Evolutionary conservation across 2,113 vertebrate genomes (phyloP).

Genomic region (Vanacampus margaritifer): DNA sequence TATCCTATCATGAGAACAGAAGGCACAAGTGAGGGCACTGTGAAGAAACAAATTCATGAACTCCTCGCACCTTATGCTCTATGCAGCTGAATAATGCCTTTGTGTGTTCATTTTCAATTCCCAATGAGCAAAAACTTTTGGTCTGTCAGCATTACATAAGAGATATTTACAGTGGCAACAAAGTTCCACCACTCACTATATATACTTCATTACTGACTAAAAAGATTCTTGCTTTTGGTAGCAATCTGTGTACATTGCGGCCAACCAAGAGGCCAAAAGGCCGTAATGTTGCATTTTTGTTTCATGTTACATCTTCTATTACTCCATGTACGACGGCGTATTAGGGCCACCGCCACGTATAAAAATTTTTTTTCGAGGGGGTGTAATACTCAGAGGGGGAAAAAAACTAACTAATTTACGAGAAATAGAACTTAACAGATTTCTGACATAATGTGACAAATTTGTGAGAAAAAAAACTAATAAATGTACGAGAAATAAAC

Average conservation of each 20-base stretch:
- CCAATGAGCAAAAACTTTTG: conserved; percentile 44
- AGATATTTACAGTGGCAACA: conserved; percentile 42
- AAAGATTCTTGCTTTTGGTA: neutral
- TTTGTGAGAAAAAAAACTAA: too few species aligned
- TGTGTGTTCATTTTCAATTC: conserved; percentile 54
- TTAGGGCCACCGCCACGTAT: too few species aligned
- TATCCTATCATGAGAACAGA: conserved; percentile 51
- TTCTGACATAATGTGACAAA: too few species aligned
- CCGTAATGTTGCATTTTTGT: neutral
- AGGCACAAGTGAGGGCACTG: conserved; percentile 51
- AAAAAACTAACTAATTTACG: too few species aligned
- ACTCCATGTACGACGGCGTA: too few species aligned
- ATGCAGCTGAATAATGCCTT: conserved; percentile 37
- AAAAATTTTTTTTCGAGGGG: too few species aligned
- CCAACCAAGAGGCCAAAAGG: neutral
- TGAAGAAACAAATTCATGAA: conserved; percentile 44
- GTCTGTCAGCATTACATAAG: conserved; percentile 52
- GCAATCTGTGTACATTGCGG: neutral
- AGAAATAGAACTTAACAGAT: too few species aligned
- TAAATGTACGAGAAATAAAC: too few species aligned
- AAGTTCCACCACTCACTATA: neutral
- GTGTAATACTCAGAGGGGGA: too few species aligned
- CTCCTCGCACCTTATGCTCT: conserved; percentile 49
- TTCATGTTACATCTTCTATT: conserved; percentile 4
- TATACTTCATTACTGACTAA: neutral